A percentile compares a stretch with the other conserved stretches of the same genome.
Evolutionary conservation across 2,888 invertebrate genomes (phyloP).

Genomic region (Pristionchus exspectatus): DNA sequence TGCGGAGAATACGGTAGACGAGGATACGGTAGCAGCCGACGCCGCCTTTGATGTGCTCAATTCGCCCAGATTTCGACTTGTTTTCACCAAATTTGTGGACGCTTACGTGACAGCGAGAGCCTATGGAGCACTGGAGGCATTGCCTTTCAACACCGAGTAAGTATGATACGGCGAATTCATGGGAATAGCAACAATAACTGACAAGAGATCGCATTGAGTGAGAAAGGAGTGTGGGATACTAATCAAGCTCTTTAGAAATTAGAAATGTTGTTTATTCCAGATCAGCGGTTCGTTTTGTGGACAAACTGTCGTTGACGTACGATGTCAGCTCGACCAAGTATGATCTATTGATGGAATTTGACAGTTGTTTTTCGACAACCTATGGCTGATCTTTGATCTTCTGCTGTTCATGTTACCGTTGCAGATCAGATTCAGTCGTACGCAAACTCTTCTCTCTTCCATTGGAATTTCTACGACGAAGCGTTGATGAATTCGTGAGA

Average conservation of each 20-base stretch:
- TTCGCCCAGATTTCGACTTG: neutral
- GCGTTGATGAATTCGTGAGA: conserved; percentile 28
- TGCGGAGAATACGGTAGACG: neutral
- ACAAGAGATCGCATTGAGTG: too few relatives aligned
- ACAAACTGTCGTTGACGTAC: conserved; percentile 46
- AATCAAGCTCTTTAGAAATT: neutral
- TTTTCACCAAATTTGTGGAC: conserved; percentile 38
- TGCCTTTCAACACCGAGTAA: conserved; percentile 30
- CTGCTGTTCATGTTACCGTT: too few relatives aligned
- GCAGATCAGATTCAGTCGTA: conserved; percentile 44
- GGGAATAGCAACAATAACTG: too few relatives aligned
- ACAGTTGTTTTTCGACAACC: neutral
- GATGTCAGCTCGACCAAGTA: conserved; percentile 33
- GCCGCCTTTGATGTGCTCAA: conserved; percentile 30
- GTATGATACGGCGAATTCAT: too few relatives aligned
- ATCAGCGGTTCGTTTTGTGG: conserved; percentile 15
- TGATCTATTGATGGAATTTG: neutral
- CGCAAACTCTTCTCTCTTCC: conserved; percentile 49
- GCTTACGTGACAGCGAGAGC: conserved; percentile 48
- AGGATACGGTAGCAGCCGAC: neutral
- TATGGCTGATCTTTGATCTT: neutral
- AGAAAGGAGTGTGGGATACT: too few relatives aligned
- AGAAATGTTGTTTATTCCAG: neutral
- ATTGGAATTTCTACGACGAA: conserved; percentile 38
- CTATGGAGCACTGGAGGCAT: conserved; percentile 48